Evolutionary conservation across 2,888 invertebrate genomes (phyloP).

Genomic region (Drosophila antonietae): DNA sequence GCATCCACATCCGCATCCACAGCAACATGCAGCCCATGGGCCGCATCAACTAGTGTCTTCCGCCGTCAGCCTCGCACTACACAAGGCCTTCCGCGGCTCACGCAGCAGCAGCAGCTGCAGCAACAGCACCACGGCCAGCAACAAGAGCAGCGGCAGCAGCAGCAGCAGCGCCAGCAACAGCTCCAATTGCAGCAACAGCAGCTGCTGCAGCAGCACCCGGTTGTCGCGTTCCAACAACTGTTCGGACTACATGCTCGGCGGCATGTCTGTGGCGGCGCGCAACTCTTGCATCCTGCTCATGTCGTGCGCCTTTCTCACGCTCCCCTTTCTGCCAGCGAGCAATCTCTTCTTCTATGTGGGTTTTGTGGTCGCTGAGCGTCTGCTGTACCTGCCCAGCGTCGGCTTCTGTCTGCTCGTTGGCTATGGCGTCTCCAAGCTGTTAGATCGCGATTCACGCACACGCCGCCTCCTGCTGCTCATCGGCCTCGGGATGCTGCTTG

Average conservation of each 20-base stretch:
- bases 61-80: conserved; percentile 65
- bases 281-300: conserved; percentile 85
- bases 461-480: conserved; percentile 73
- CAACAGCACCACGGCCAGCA: conserved; percentile 84
- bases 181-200: conserved; percentile 41
- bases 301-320: conserved; percentile 91
- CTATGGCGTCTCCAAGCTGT: conserved; percentile 87
- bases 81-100: conserved; percentile 78
- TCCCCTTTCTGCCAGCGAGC: conserved; percentile 97
- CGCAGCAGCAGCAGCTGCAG: conserved; percentile 84
- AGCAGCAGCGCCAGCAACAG: conserved; percentile 53
- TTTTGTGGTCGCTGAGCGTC: conserved; percentile 98
- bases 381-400: conserved; percentile 97
- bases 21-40: conserved; percentile 43
- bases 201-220: conserved; percentile 11
- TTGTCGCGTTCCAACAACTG: not conserved
- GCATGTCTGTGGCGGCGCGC: conserved; percentile 53
- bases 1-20: conserved; percentile 36
- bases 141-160: conserved; percentile 84
- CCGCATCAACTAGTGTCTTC: conserved; percentile 78
- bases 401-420: conserved; percentile 96
- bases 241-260: conserved; percentile 52
- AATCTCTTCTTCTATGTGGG: conserved; percentile 99
- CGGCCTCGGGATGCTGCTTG: conserved; percentile 86
- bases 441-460: conserved; percentile 76